Percentiles rank a stretch among this genome's conserved stretches.
phyloP scores from a whole-genome alignment of 2,888 invertebrate species.

The Trachelus tabidus region DNA sequence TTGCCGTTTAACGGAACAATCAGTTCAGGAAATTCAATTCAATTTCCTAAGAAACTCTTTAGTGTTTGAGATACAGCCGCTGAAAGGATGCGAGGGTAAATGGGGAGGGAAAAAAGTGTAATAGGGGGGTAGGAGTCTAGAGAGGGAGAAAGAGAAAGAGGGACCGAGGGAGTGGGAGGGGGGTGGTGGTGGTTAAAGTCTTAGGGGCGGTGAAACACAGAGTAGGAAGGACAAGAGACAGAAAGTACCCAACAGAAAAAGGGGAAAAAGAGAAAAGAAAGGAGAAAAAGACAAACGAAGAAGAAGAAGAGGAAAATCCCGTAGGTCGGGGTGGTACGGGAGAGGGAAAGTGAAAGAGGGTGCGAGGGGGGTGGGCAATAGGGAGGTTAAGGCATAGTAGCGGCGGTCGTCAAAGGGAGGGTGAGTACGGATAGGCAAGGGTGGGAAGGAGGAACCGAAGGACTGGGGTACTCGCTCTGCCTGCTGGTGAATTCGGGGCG shows the following conservation, averaged over 20 bases:
- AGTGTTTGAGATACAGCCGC: conserved; percentile 57
- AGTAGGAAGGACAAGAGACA: not conserved
- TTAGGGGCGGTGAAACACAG: not conserved
- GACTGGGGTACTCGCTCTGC: not conserved
- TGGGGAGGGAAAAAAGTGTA: conserved; percentile 27
- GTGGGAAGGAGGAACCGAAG: not conserved
- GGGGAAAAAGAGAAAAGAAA: not conserved
- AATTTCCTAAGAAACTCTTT: conserved; percentile 61
- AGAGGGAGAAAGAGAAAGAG: conserved; percentile 22
- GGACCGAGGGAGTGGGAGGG: conserved; percentile 14
- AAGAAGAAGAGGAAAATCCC: conserved; percentile 10
- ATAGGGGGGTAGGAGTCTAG: conserved; percentile 27
- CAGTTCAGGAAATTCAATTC: conserved; percentile 57
- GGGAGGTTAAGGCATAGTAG: not conserved
- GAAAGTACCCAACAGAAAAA: not conserved
- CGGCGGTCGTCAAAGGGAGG: not conserved
- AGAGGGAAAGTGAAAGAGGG: conserved; percentile 16
- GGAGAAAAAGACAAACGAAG: not conserved
- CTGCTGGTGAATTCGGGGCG: not conserved
- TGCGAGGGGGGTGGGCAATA: conserved; percentile 8
- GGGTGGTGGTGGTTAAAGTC: not conserved
- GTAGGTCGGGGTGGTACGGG: conserved; percentile 10
- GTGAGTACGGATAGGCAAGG: not conserved
- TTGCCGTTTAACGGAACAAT: conserved; percentile 59
- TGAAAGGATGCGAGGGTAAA: conserved; percentile 46